These are phyloP conservation scores for Cepaea hortensis DNA, from an alignment of 2,888 invertebrate species.

Conservation along the genomic window DNA sequence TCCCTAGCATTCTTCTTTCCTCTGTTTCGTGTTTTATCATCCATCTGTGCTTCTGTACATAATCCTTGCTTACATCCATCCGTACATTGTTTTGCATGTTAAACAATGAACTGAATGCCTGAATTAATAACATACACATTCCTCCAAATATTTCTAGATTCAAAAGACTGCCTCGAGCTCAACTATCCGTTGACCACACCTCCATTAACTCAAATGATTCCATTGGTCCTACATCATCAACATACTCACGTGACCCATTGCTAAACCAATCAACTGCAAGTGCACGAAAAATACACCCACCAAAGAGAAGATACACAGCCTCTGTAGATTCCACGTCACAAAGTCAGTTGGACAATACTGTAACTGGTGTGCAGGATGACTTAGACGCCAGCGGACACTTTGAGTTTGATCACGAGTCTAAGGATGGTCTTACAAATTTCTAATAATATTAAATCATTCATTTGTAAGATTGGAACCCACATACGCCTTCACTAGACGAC, in stretches of 20 bases:
- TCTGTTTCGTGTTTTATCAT: too few species aligned
- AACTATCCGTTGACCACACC: constrained; percentile 30
- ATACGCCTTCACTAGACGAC: too few species aligned
- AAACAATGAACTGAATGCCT: too few species aligned
- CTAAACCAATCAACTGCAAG: constrained; percentile 1
- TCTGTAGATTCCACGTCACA: background rate
- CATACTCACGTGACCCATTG: background rate
- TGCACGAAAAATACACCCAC: background rate
- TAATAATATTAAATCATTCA: background rate
- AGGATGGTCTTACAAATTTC: constrained; percentile 16
- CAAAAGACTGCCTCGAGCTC: constrained; percentile 29
- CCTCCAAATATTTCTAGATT: constrained; percentile 20
- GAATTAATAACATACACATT: too few species aligned
- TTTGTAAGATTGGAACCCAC: too few species aligned
- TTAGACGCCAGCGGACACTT: background rate
- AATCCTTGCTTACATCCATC: too few species aligned
- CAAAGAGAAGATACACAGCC: constrained; percentile 14
- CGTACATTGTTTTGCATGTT: too few species aligned
- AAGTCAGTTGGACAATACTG: background rate
- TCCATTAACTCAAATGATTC: constrained; percentile 35
- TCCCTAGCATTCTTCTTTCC: too few species aligned
- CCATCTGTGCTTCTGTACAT: too few species aligned
- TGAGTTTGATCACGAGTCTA: background rate
- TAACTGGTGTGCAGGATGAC: constrained; percentile 1
- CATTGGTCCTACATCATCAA: background rate